Percentiles rank a stretch among this genome's conserved stretches.
These are phyloP conservation scores for Chloroceryle inda DNA, from an alignment of 2,797 vertebrate species.

Conservation along the genomic window DNA sequence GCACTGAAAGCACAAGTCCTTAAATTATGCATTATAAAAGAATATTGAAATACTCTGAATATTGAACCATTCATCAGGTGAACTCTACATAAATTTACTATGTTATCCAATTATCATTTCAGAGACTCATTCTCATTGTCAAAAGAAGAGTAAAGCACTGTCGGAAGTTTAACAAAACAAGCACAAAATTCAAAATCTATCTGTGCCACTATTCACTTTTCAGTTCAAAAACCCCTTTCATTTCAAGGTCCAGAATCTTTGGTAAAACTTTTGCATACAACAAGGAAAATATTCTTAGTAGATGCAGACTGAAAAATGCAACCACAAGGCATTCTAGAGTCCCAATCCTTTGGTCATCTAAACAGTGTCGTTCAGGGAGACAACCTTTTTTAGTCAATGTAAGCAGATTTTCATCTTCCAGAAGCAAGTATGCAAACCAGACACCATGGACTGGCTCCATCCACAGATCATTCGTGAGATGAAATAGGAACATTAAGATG, in stretches of 20 bases:
- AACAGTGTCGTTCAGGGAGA: background rate
- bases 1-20: background rate
- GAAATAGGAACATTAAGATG: background rate
- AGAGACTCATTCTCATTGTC: background rate
- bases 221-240: background rate
- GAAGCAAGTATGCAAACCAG: background rate
- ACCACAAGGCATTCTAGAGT: background rate
- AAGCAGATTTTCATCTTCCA: background rate
- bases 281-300: background rate
- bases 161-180: background rate
- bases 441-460: background rate
- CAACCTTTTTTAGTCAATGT: background rate
- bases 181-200: background rate
- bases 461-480: accelerated
- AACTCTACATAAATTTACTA: background rate
- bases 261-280: background rate
- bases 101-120: background rate
- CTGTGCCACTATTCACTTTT: background rate
- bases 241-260: background rate
- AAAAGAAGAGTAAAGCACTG: background rate
- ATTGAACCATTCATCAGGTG: background rate
- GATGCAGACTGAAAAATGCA: background rate
- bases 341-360: background rate
- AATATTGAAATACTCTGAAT: background rate
- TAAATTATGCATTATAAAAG: background rate